These are phyloP conservation scores for Pelagia noctiluca DNA, from an alignment of 30 jellyfish, hydroid and myxozoan species.

Conservation along the genomic window DNA sequence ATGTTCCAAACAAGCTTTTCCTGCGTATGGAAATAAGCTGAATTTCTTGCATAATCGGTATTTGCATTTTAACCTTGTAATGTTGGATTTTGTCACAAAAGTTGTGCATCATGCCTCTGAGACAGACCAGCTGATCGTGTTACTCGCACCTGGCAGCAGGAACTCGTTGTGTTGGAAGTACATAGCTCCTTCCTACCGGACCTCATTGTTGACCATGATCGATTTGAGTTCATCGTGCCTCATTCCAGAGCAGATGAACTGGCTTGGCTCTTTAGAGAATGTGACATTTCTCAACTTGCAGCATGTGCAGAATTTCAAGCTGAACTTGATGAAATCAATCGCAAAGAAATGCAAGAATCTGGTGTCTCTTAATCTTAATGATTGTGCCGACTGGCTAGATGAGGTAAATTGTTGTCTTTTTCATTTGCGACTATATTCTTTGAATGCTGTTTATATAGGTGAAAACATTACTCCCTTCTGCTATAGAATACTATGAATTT, in stretches of 20 bases:
- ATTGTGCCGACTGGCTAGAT: slow-evolving; percentile 94
- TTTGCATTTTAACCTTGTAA: slow-evolving; percentile 73
- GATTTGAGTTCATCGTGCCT: slow-evolving; percentile 74
- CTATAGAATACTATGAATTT: too few relatives aligned
- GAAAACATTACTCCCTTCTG: too few relatives aligned
- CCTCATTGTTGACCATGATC: slow-evolving; percentile 58
- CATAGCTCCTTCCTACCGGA: slow-evolving; percentile 64
- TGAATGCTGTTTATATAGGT: not conserved
- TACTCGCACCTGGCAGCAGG: slow-evolving; percentile 89
- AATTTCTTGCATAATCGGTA: slow-evolving; percentile 56
- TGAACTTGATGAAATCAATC: slow-evolving; percentile 82
- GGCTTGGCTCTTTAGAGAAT: slow-evolving; percentile 88
- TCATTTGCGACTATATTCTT: not conserved
- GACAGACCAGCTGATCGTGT: slow-evolving; percentile 55
- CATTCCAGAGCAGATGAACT: slow-evolving; percentile 85
- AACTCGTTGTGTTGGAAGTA: slow-evolving; percentile 84
- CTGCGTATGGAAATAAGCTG: slow-evolving; percentile 35
- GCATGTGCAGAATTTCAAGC: slow-evolving; percentile 75
- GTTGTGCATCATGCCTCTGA: slow-evolving; percentile 80
- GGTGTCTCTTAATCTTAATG: slow-evolving; percentile 66
- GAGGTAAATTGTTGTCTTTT: slow-evolving; percentile 58
- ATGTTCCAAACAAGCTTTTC: slow-evolving; percentile 47
- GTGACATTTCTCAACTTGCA: slow-evolving; percentile 71
- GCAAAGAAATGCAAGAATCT: slow-evolving; percentile 80
- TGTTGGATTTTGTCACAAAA: slow-evolving; percentile 87